A percentile compares a stretch with the other conserved stretches of the same genome.
Evolutionary conservation across 2,888 invertebrate species (phyloP).

Genomic region (Julus scanicus): DNA sequence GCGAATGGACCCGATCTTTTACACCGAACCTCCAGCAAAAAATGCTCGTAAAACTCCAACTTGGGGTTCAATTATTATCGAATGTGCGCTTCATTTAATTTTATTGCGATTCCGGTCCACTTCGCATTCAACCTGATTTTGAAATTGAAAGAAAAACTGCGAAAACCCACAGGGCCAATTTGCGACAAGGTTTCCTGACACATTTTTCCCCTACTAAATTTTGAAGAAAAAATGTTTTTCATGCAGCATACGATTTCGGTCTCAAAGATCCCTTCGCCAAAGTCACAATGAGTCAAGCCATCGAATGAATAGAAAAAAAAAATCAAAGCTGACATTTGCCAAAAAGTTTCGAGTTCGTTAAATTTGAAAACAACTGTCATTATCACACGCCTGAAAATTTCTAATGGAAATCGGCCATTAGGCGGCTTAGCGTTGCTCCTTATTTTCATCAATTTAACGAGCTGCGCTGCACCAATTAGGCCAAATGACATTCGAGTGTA

Average conservation of each 20-base stretch:
- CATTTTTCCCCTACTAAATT: no score
- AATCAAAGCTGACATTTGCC: constrained; percentile 23
- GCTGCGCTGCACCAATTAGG: constrained; percentile 12
- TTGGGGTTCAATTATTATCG: constrained; percentile 11
- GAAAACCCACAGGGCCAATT: not conserved
- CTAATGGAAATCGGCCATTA: constrained; percentile 37
- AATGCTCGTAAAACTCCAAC: constrained; percentile 2
- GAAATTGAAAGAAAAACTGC: constrained; percentile 30
- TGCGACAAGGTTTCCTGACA: not conserved
- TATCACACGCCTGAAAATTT: constrained; percentile 18
- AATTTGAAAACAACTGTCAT: constrained; percentile 36
- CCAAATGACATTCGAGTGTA: constrained; percentile 43
- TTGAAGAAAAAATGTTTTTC: no score
- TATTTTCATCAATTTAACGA: constrained; percentile 23
- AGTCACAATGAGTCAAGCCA: no score
- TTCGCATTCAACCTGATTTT: not conserved
- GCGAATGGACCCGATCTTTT: not conserved
- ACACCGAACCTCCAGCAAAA: not conserved
- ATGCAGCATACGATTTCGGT: no score
- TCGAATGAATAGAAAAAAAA: not conserved
- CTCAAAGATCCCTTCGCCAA: no score
- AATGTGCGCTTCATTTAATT: constrained; percentile 18
- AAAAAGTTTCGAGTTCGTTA: constrained; percentile 37
- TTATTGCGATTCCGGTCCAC: constrained; percentile 25
- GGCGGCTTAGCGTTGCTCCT: constrained; percentile 40